phyloP scores from a whole-genome alignment of 1,140 invertebrate species.

The Asobara japonica region DNA sequence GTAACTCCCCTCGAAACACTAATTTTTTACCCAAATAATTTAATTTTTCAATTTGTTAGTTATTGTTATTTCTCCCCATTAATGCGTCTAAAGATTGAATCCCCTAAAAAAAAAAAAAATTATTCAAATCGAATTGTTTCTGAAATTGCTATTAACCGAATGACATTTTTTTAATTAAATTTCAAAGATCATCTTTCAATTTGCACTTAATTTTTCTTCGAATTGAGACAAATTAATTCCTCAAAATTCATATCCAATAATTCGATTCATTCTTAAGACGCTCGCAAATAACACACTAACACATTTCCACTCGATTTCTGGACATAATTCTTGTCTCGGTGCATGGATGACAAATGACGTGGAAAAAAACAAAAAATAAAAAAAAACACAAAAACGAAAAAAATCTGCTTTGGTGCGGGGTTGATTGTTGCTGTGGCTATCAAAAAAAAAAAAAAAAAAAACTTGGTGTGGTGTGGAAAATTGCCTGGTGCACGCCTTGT shows the following conservation, averaged over 20 bases:
- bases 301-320: slow-evolving; percentile 31
- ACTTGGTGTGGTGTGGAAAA: slow-evolving; percentile 44
- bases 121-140: neutral
- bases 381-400: slow-evolving; percentile 31
- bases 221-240: no score
- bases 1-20: no score
- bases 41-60: neutral
- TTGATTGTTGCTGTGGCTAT: slow-evolving; percentile 12
- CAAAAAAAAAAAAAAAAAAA: neutral
- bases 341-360: slow-evolving; percentile 50
- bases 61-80: slow-evolving; percentile 1
- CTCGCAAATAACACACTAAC: slow-evolving; percentile 29
- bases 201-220: no score
- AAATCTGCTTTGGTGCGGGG: slow-evolving; percentile 49
- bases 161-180: no score
- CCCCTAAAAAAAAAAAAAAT: neutral
- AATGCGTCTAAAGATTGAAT: slow-evolving; percentile 31
- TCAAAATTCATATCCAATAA: neutral
- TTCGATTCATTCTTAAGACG: slow-evolving; percentile 33
- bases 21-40: no score
- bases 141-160: no score
- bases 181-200: no score
- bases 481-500: slow-evolving; percentile 47
- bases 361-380: slow-evolving; percentile 33
- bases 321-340: slow-evolving; percentile 37